Evolutionary conservation across 53 echinoderm and acorn worm species (phyloP).

Genomic region (Patiria pectinifera): DNA sequence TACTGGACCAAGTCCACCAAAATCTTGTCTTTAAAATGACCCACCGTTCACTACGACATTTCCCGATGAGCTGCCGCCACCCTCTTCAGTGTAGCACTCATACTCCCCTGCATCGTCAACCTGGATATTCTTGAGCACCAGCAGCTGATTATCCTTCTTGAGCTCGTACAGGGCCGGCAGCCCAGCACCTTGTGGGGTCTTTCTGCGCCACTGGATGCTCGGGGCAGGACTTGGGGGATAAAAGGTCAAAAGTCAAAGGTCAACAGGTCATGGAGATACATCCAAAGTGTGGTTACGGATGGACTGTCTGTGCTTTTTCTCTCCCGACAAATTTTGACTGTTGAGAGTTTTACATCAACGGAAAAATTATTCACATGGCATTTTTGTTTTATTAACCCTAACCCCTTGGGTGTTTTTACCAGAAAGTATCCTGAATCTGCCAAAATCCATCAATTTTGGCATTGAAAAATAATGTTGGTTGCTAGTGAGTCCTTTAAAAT

Average conservation of each 20-base stretch:
- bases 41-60: slow-evolving; percentile 68
- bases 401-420: too few relatives aligned
- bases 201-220: slow-evolving; percentile 60
- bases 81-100: slow-evolving; percentile 64
- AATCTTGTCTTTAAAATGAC: background rate
- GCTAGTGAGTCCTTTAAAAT: too few relatives aligned
- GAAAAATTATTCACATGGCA: too few relatives aligned
- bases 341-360: too few relatives aligned
- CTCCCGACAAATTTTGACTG: too few relatives aligned
- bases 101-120: slow-evolving; percentile 79
- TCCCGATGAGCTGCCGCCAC: slow-evolving; percentile 42
- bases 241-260: background rate
- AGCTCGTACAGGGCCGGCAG: slow-evolving; percentile 45
- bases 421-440: too few relatives aligned
- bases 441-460: too few relatives aligned
- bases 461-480: too few relatives aligned
- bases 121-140: slow-evolving; percentile 65
- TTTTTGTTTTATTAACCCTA: too few relatives aligned
- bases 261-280: background rate
- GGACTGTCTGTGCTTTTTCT: too few relatives aligned
- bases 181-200: slow-evolving; percentile 37
- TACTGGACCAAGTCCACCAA: too few relatives aligned
- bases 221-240: slow-evolving; percentile 22
- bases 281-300: too few relatives aligned
- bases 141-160: slow-evolving; percentile 49